Conservation (phyloP, 2,113 vertebrate species). For the Holacanthus passer region DNA sequence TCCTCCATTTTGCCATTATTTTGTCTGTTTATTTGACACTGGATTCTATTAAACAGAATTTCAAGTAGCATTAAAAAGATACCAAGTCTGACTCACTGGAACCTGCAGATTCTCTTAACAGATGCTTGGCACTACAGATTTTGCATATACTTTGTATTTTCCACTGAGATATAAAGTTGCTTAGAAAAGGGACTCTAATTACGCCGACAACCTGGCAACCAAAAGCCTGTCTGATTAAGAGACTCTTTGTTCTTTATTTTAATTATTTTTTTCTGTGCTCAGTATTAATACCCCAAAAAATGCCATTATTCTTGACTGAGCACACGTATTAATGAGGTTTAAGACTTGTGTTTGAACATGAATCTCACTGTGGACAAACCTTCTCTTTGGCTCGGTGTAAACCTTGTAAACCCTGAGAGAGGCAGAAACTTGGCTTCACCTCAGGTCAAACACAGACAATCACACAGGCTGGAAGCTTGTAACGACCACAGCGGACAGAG, state of each 20-base stretch:
- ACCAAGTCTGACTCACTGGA: not conserved
- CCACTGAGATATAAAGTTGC: not conserved
- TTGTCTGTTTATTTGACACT: not conserved
- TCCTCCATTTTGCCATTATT: not conserved
- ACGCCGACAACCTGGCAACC: not conserved
- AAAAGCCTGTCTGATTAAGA: slow-evolving; percentile 11
- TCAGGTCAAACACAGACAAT: slow-evolving; percentile 10
- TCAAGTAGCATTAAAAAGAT: not conserved
- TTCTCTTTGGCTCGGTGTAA: not conserved
- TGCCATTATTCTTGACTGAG: not conserved
- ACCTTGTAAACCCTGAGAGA: slow-evolving; percentile 3
- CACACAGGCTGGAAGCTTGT: slow-evolving; percentile 1
- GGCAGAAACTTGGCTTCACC: slow-evolving; percentile 19
- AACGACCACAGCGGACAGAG: slow-evolving; percentile 20
- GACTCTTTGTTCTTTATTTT: not conserved
- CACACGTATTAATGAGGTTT: not conserved
- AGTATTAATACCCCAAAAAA: not conserved
- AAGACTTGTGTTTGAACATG: not conserved
- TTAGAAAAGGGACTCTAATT: not conserved
- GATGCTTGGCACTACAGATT: not conserved
- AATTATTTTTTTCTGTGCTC: not conserved
- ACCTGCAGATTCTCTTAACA: not conserved
- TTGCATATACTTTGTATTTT: not conserved
- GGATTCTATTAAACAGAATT: not conserved
- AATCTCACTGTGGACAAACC: not conserved